Base-by-base conservation (phyloP, 2,797 vertebrate genomes). In the Phataginus tetradactyla region DNA sequence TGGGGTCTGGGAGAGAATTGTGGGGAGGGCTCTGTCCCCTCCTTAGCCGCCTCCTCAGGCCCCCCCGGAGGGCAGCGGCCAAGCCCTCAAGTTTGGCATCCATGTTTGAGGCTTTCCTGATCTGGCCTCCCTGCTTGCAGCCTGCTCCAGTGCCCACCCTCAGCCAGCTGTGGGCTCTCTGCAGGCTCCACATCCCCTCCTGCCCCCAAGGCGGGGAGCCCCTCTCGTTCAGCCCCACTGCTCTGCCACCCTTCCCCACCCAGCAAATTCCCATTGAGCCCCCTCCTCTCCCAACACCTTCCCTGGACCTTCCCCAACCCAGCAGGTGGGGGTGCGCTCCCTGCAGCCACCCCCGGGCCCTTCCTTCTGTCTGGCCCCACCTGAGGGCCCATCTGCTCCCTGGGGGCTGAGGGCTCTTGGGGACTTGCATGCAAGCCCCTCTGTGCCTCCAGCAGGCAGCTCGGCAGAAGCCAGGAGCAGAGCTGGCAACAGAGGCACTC, bases 1-100 rank as follows among this genome's bases (percentile, higher is more conserved):
- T 0, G 0, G 0, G 17, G 42, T 0, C 0, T 5, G 10, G 0
- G 0, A 11, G 68, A 49, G 10, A 20, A 71, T 9, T 0, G 0
- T 2, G 37, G 32, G 37, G 10, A 0, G 14, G 29, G 32, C 32
- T 23, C 20, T 17, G 7, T 29, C 42, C 39, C 0, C 23, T 5
- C n/a, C 66, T 64, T 5, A 13, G 3, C 32, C 20, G 17, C 63
- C 68, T 59, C 39, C 53, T 20, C 37, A 39, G 86, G 9, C 37
- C 4, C 2, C 49, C 59, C 17, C 6, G 81, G n/a, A 53, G 59
- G 71, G 4, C 55, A 21, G 34, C 0, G 0, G 59, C 37, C 0
- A 0, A 15, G 17, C n/a, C 45, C 11, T 5, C 0, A 12, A 74
- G 7, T 63, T 21, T 7, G 18, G 20, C 14, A 3, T 32, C 0